These are phyloP conservation scores for Poeciliopsis turrubarensis DNA, from an alignment of 2,113 vertebrate species.

Conservation along the genomic window DNA sequence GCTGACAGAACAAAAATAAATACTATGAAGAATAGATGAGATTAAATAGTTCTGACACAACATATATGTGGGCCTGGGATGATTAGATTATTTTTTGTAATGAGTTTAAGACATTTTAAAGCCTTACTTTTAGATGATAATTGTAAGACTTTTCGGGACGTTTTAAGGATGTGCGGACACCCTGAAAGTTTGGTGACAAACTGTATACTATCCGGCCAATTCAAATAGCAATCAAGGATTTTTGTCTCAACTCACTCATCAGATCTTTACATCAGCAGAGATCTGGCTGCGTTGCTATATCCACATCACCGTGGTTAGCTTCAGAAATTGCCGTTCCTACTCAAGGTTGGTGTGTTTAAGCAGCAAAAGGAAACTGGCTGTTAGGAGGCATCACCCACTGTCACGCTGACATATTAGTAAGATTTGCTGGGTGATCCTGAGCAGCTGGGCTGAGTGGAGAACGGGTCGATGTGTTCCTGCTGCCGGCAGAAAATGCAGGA, in stretches of 20 bases:
- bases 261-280: conserved; percentile 16
- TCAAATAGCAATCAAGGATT: conserved; percentile 29
- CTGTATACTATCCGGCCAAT: conserved; percentile 4
- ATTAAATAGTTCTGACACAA: no score
- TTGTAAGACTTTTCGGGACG: no score
- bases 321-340: conserved; percentile 28
- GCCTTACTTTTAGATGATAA: no score
- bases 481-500: conserved; percentile 52
- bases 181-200: background rate
- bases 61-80: no score
- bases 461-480: conserved; percentile 40
- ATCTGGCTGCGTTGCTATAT: conserved; percentile 11
- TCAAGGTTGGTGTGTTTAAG: conserved; percentile 15
- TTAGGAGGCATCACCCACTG: conserved; percentile 32
- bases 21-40: no score
- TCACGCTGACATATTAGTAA: conserved; percentile 11
- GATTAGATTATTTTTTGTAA: no score
- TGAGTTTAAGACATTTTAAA: no score
- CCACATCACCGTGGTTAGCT: conserved; percentile 9
- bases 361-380: conserved; percentile 29
- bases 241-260: conserved; percentile 2
- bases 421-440: conserved; percentile 14
- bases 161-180: no score
- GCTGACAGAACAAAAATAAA: no score
- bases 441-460: conserved; percentile 7